Conservation (phyloP, 2,888 invertebrate species). For the Dilophus febrilis region DNA sequence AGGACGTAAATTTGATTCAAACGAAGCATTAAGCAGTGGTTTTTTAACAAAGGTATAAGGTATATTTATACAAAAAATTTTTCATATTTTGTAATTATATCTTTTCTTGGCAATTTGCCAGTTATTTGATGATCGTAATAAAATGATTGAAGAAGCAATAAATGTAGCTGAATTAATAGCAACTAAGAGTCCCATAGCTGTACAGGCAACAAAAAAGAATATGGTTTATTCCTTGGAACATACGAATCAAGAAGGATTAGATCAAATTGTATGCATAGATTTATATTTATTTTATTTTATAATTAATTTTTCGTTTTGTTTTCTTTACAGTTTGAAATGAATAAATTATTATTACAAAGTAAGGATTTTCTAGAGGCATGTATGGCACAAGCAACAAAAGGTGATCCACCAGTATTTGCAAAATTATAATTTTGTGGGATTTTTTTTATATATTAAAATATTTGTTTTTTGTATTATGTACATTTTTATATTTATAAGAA, state of each 20-base stretch:
- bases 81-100: constrained; percentile 4
- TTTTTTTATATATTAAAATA: too few species aligned
- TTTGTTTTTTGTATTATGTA: too few species aligned
- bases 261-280: constrained; percentile 78
- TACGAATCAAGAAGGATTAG: constrained; percentile 69
- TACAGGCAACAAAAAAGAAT: constrained; percentile 76
- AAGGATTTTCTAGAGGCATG: constrained; percentile 74
- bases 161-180: constrained; percentile 66
- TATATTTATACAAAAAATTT: not conserved
- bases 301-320: constrained; percentile 11
- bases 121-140: constrained; percentile 22
- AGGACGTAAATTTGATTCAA: constrained; percentile 59
- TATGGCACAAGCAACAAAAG: constrained; percentile 56
- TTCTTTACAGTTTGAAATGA: constrained; percentile 58
- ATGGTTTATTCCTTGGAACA: constrained; percentile 79
- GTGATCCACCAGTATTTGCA: constrained; percentile 52
- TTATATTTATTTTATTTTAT: constrained; percentile 8
- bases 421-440: constrained; percentile 53
- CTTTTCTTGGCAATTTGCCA: constrained; percentile 15
- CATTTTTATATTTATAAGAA: too few species aligned
- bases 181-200: constrained; percentile 80
- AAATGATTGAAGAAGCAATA: constrained; percentile 51
- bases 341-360: constrained; percentile 76
- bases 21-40: constrained; percentile 67
- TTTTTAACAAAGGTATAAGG: constrained; percentile 54